Evolutionary conservation across 2,888 invertebrate species (phyloP).

Genomic region (Smittia sp.): DNA sequence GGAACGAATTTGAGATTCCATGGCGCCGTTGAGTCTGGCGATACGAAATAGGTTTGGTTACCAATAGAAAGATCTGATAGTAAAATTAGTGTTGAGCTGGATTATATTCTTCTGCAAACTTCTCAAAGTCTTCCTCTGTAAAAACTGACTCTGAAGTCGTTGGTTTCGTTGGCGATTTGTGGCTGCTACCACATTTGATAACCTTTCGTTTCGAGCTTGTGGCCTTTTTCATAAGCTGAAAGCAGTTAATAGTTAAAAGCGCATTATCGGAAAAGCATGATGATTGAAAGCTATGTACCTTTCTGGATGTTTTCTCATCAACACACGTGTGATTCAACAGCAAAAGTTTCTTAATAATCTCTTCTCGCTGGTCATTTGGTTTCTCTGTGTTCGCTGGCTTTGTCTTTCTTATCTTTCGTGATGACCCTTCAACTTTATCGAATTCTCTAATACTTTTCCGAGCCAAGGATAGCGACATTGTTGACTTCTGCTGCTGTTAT

Average conservation of each 20-base stretch:
- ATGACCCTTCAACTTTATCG: neutral
- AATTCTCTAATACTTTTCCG: neutral
- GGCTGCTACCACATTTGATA: neutral
- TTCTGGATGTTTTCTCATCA: neutral
- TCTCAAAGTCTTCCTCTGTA: constrained; percentile 21
- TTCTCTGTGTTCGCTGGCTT: neutral
- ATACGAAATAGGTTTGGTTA: neutral
- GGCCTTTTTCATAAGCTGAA: neutral
- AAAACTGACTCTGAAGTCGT: neutral
- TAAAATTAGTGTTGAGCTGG: neutral
- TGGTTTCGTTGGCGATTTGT: neutral
- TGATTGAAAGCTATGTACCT: neutral
- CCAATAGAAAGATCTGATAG: neutral
- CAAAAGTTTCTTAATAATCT: neutral
- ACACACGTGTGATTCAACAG: neutral
- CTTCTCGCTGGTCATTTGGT: neutral
- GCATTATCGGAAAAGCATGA: neutral
- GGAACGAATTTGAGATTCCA: constrained; percentile 79
- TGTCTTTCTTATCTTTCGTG: neutral
- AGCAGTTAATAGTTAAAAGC: neutral
- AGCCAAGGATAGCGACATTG: constrained; percentile 1
- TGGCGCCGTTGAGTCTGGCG: constrained; percentile 60
- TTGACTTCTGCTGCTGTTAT: too few species aligned
- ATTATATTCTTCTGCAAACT: constrained; percentile 20
- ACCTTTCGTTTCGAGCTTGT: neutral